phyloP scores from a whole-genome alignment of 2,113 vertebrate species.

The Sorex araneus region DNA sequence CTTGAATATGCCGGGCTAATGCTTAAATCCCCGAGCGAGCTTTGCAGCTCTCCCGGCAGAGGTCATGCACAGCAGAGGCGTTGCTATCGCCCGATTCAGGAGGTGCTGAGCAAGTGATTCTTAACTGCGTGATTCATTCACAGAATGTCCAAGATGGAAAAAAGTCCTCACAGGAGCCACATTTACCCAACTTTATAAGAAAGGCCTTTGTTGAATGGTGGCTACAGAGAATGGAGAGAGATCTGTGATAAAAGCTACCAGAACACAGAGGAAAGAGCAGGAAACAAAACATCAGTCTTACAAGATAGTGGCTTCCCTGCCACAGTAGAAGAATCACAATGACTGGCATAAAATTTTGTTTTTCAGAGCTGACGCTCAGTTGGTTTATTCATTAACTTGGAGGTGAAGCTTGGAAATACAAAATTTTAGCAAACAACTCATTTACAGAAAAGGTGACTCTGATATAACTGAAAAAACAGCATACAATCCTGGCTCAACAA shows the following conservation, averaged over 20 bases:
- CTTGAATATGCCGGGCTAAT: not conserved
- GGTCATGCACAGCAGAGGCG: not conserved
- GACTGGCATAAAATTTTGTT: not conserved
- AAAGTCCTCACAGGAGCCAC: not conserved
- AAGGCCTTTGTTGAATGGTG: not conserved
- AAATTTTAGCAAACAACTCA: not conserved
- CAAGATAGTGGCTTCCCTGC: not conserved
- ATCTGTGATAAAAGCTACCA: not conserved
- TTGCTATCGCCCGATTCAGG: not conserved
- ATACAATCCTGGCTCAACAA: not conserved
- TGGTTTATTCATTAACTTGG: not conserved
- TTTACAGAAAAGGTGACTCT: not conserved
- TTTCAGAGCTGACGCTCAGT: not conserved
- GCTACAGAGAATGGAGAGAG: not conserved
- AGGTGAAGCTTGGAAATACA: not conserved
- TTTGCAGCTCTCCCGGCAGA: not conserved
- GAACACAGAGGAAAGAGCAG: not conserved
- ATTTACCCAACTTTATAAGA: not conserved
- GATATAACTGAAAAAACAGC: not conserved
- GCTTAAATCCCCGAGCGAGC: not conserved
- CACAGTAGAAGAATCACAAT: not conserved
- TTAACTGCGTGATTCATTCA: not conserved
- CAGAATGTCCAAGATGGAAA: slow-evolving; percentile 2
- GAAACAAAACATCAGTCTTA: not conserved
- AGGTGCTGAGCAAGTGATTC: slow-evolving; percentile 4